Conservation (phyloP, 1,140 invertebrate species). For the Delia radicum region DNA sequence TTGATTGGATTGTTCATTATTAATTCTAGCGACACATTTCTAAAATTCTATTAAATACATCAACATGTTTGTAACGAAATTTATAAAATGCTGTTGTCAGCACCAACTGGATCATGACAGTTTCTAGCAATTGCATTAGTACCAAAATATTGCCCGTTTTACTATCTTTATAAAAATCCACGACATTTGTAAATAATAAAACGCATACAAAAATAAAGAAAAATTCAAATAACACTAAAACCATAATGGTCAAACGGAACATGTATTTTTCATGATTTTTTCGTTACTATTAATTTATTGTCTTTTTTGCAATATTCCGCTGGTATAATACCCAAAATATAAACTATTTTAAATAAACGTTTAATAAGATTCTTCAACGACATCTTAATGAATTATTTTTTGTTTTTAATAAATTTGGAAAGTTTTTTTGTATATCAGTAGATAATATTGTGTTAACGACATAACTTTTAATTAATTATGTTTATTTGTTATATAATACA, state of each 20-base stretch:
- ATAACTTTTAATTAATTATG: no score
- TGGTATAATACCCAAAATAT: conserved; percentile 10
- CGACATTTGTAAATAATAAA: background rate
- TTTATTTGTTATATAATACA: no score
- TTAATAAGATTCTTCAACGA: background rate
- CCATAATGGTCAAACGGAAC: background rate
- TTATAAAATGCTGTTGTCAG: background rate
- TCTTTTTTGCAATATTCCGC: background rate
- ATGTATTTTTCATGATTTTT: background rate
- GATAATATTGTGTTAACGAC: no score
- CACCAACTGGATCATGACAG: background rate
- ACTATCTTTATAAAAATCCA: background rate
- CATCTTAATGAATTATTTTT: no score
- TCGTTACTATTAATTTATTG: background rate
- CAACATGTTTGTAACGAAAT: background rate
- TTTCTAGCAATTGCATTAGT: background rate
- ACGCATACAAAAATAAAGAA: background rate
- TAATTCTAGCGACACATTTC: background rate
- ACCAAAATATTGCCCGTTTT: conserved; percentile 5
- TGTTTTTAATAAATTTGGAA: no score
- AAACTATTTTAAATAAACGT: background rate
- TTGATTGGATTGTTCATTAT: background rate
- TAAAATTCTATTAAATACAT: background rate
- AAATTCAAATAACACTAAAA: background rate
- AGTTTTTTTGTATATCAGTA: no score